Conservation (phyloP, 2,888 invertebrate genomes). For the Chaitophorus viminalis region DNA sequence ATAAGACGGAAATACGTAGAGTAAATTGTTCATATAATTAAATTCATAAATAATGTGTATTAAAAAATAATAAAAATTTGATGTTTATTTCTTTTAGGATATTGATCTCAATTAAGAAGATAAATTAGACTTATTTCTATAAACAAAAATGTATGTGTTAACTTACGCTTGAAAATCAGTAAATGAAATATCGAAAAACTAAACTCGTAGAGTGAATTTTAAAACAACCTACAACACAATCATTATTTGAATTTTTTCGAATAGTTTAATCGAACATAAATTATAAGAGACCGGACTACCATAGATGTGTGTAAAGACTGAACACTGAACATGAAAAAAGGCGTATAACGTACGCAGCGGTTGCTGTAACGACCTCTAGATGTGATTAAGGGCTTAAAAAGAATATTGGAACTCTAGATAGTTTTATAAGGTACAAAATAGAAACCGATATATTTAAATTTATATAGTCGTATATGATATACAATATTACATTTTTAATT, state of each 20-base stretch:
- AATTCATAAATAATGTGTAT: too few species aligned
- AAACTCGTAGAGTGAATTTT: background rate
- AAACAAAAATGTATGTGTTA: background rate
- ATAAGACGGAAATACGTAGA: background rate
- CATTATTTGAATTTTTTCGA: background rate
- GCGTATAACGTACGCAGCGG: constrained; percentile 1
- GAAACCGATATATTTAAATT: background rate
- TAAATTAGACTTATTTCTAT: too few species aligned
- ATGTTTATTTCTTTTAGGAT: too few species aligned
- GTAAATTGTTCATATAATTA: too few species aligned
- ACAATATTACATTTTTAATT: background rate
- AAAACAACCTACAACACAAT: background rate
- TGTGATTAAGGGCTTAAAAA: constrained; percentile 1
- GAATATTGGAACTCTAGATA: background rate
- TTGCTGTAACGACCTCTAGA: constrained; percentile 56
- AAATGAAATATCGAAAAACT: constrained; percentile 7
- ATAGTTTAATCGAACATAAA: background rate
- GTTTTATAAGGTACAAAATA: background rate
- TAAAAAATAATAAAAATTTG: too few species aligned
- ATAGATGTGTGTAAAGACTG: constrained; percentile 8
- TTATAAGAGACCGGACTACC: constrained; percentile 6
- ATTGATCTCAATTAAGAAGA: too few species aligned
- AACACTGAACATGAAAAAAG: background rate
- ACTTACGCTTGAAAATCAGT: constrained; percentile 2
- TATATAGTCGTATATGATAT: background rate